A percentile compares a stretch with the other conserved stretches of the same genome.
phyloP scores from a whole-genome alignment of 2,113 vertebrate species.

The Lipophrys pholis region DNA sequence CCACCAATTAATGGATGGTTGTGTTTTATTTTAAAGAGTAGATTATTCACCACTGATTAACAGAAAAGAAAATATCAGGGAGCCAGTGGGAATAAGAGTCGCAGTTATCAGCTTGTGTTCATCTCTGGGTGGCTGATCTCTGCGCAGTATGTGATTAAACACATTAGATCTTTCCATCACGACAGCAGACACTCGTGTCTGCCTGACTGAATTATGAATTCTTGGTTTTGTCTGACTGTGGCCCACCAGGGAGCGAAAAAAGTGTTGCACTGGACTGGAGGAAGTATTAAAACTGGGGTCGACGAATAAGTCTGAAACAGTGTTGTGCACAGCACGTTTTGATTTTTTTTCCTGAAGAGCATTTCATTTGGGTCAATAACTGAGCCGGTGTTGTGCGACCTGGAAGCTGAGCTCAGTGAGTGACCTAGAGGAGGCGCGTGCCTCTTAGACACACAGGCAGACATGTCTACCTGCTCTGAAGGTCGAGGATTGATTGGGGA shows the following conservation, averaged over 20 bases:
- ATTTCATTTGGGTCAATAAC: slow-evolving; percentile 73
- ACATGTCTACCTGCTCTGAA: slow-evolving; percentile 44
- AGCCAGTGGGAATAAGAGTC: slow-evolving; percentile 32
- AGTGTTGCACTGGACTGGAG: slow-evolving; percentile 43
- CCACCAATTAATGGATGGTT: slow-evolving; percentile 57
- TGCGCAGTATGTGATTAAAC: slow-evolving; percentile 39
- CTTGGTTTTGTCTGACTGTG: slow-evolving; percentile 52
- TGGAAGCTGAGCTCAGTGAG: slow-evolving; percentile 74
- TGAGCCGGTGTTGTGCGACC: slow-evolving; percentile 48
- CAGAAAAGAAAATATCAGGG: slow-evolving; percentile 40
- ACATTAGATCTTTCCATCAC: slow-evolving; percentile 55
- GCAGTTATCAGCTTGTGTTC: slow-evolving; percentile 2
- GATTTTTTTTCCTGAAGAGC: slow-evolving; percentile 42
- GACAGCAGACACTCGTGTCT: slow-evolving; percentile 49
- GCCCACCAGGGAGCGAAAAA: slow-evolving; percentile 47
- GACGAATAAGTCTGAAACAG: slow-evolving; percentile 57
- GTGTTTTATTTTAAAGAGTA: slow-evolving; percentile 12
- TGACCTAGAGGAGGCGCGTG: slow-evolving; percentile 59
- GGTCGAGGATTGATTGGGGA: slow-evolving; percentile 27
- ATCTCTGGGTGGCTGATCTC: slow-evolving; percentile 20
- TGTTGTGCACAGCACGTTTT: slow-evolving; percentile 35
- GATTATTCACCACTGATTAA: slow-evolving; percentile 51
- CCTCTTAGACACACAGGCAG: slow-evolving; percentile 52
- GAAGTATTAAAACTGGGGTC: slow-evolving; percentile 73
- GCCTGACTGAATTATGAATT: slow-evolving; percentile 70